These are phyloP conservation scores for Neotoma lepida DNA, from an alignment of 2,113 vertebrate species.

Conservation along the genomic window DNA sequence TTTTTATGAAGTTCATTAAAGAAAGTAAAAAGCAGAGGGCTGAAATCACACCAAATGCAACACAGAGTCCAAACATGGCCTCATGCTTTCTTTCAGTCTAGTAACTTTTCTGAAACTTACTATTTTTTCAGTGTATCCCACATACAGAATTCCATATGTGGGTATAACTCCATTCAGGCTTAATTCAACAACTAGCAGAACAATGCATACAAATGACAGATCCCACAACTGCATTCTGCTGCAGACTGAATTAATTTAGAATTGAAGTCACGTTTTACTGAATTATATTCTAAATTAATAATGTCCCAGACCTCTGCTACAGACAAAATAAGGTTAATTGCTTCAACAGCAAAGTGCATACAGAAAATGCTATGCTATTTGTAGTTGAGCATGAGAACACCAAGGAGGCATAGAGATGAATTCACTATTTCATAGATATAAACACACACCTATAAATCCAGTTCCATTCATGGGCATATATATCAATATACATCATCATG, in stretches of 20 bases:
- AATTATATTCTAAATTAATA: slow-evolving; percentile 50
- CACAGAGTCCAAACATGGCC: background rate
- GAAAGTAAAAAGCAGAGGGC: slow-evolving; percentile 2
- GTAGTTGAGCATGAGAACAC: background rate
- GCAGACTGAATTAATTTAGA: slow-evolving; percentile 32
- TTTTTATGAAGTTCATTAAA: background rate
- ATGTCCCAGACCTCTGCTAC: background rate
- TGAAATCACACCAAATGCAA: slow-evolving; percentile 1
- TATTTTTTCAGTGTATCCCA: slow-evolving; percentile 17
- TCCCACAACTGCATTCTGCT: slow-evolving; percentile 6
- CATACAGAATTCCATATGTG: background rate
- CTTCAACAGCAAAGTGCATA: background rate
- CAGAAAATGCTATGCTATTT: background rate
- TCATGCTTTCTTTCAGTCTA: background rate
- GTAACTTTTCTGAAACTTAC: slow-evolving; percentile 16
- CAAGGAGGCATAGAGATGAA: background rate
- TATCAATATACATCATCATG: background rate
- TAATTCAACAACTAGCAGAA: slow-evolving; percentile 42
- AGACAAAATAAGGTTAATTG: slow-evolving; percentile 41
- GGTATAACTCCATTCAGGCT: slow-evolving; percentile 11
- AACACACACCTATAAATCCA: slow-evolving; percentile 11
- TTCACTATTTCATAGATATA: background rate
- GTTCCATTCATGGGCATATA: background rate
- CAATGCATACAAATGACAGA: background rate
- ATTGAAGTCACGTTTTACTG: slow-evolving; percentile 44